phyloP scores from a whole-genome alignment of 2,113 vertebrate genomes.

The Nycticryphes semicollaris region DNA sequence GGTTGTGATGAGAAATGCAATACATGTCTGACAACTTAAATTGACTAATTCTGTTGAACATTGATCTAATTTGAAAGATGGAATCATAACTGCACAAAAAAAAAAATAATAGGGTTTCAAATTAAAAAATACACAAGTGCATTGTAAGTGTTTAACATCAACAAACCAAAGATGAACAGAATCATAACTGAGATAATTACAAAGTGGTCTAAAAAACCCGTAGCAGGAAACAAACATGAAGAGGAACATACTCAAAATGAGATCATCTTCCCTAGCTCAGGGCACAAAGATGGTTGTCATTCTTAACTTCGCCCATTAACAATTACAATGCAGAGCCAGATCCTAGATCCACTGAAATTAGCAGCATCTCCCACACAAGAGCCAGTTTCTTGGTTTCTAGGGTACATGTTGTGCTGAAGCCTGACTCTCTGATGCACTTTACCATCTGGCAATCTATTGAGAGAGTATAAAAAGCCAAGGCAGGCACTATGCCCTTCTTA shows the following conservation, averaged over 20 bases:
- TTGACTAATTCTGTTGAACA: not conserved
- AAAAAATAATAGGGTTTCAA: not conserved
- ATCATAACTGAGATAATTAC: not conserved
- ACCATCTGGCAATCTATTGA: not conserved
- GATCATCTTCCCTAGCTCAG: not conserved
- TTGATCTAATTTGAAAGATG: not conserved
- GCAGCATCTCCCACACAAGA: not conserved
- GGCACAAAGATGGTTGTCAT: not conserved
- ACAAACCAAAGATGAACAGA: not conserved
- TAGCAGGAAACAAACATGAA: not conserved
- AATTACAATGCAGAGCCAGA: not conserved
- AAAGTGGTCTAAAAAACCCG: not conserved
- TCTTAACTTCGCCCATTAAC: not conserved
- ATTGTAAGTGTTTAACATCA: not conserved
- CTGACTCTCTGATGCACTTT: not conserved
- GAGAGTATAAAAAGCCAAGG: not conserved
- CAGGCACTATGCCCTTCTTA: not conserved
- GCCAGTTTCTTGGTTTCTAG: not conserved
- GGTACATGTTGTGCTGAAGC: not conserved
- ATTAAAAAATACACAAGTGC: not conserved
- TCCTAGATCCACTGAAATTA: not conserved
- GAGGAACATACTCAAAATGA: not conserved
- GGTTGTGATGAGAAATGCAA: not conserved
- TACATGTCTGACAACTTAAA: not conserved
- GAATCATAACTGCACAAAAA: not conserved